Percentiles rank a stretch among this genome's conserved stretches.
Conservation (phyloP, 2,113 vertebrate species). For the Lepisosteus oculatus region DNA sequence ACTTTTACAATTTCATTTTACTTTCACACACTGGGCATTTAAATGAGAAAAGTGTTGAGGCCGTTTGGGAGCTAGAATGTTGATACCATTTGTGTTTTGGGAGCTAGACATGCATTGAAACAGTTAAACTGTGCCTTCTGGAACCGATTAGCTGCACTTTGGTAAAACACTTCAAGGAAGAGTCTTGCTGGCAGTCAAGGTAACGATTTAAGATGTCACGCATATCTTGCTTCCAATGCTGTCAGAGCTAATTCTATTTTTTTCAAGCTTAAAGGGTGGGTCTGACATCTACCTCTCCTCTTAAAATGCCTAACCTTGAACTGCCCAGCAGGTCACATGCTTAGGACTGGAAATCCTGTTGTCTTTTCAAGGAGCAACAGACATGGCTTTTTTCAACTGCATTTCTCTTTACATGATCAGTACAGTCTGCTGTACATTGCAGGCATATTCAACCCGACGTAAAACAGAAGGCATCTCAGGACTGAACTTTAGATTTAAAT, state of each 20-base stretch:
- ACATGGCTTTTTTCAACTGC: not conserved
- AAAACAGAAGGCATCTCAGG: too few species aligned
- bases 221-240: constrained; percentile 22
- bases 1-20: too few species aligned
- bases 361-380: not conserved
- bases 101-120: constrained; percentile 30
- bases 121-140: constrained; percentile 43
- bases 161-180: constrained; percentile 22
- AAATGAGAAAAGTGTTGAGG: too few species aligned
- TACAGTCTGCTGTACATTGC: too few species aligned
- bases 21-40: too few species aligned
- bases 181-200: not conserved
- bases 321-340: not conserved
- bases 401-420: too few species aligned
- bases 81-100: too few species aligned
- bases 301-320: not conserved
- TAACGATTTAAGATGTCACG: constrained; percentile 15
- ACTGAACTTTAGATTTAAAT: too few species aligned
- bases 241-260: constrained; percentile 12
- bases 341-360: not conserved
- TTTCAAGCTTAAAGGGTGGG: not conserved
- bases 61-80: too few species aligned
- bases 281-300: not conserved
- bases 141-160: constrained; percentile 65
- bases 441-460: too few species aligned